Conservation (phyloP, 2,888 invertebrate genomes). For the Phyllotreta striolata region DNA sequence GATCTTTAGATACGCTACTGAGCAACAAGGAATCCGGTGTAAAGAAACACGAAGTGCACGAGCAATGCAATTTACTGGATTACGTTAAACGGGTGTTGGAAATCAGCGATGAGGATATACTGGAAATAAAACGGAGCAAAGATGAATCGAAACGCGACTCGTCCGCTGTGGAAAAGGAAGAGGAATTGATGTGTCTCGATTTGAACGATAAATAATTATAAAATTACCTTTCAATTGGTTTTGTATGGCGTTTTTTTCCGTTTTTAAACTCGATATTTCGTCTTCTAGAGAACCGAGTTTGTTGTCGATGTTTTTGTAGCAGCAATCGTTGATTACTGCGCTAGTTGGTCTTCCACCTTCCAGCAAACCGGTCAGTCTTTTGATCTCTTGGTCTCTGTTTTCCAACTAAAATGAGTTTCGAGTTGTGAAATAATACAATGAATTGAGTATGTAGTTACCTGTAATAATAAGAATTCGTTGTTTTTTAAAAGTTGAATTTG, state of each 20-base stretch:
- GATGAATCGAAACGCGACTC: slow-evolving; percentile 17
- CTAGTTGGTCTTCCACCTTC: slow-evolving; percentile 73
- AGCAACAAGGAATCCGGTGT: slow-evolving; percentile 12
- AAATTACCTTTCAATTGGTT: slow-evolving; percentile 63
- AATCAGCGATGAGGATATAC: slow-evolving; percentile 22
- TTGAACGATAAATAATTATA: slow-evolving; percentile 9
- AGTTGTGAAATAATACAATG: neutral
- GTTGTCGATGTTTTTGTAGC: slow-evolving; percentile 67
- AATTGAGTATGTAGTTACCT: slow-evolving; percentile 50
- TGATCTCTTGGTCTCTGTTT: slow-evolving; percentile 74
- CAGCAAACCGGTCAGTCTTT: slow-evolving; percentile 72
- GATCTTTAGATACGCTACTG: slow-evolving; percentile 37
- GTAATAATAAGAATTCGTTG: slow-evolving; percentile 60
- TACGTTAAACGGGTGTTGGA: slow-evolving; percentile 13
- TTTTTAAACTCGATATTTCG: slow-evolving; percentile 68
- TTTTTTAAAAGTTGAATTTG: slow-evolving; percentile 53
- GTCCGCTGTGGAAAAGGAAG: slow-evolving; percentile 14
- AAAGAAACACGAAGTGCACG: slow-evolving; percentile 2
- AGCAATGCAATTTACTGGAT: slow-evolving; percentile 19
- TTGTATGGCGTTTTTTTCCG: slow-evolving; percentile 68
- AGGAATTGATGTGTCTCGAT: slow-evolving; percentile 17
- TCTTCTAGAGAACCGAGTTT: slow-evolving; percentile 62
- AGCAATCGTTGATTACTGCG: slow-evolving; percentile 71
- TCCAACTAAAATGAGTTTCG: slow-evolving; percentile 46
- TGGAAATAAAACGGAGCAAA: slow-evolving; percentile 18